Evolutionary conservation across 2,888 invertebrate genomes (phyloP), one percentile per base, ranked within the genome.

Genomic region (Hydriomena furcata): DNA sequence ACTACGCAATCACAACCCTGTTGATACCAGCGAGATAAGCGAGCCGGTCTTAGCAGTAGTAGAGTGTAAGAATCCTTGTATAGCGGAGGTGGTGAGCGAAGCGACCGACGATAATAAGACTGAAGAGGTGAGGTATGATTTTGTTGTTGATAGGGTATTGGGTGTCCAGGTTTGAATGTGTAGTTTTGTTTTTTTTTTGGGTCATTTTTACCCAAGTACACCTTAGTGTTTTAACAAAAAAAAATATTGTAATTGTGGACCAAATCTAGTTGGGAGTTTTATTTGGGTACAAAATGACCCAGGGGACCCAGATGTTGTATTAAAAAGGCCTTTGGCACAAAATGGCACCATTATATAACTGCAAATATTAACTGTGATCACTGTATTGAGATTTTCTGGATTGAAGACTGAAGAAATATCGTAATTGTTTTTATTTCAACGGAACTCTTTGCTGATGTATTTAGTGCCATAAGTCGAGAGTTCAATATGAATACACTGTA

Each of bases 61-160:
- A 5, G 87, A 88, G 45, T 88, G 87, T 63, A 86, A 85, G 57
- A 82, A 82, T 65, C 82, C 82, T 0, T 80, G 82, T 49, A 65
- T 85, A 27, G 31, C 23, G 1, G 44, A 44, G 10, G 66, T 34
- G 41, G 59, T 55, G 46, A 52, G 38, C 37, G 64, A 56, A 31
- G 34, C 47, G 23, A 65, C 68, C 52, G 69, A 72, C 32, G 76
- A 92, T 87, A 60, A 86, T 54, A 86, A 87, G 83, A 79, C 82
- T 82, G 89, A 84, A 61, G 84, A 85, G 54, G 92, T 92, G 70
- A 93, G 94, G 78, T 96, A 94, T 84, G 95, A 95, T 63, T 96
- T 96, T 83, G 95, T 96, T 61, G 94, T 96, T 61, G 96, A 96
- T 86, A 92, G 96, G 81, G 94, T 93, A 53, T 91, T 96, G 70